phyloP scores from a whole-genome alignment of 2,888 invertebrate genomes.

The Drosophila prostipennis region DNA sequence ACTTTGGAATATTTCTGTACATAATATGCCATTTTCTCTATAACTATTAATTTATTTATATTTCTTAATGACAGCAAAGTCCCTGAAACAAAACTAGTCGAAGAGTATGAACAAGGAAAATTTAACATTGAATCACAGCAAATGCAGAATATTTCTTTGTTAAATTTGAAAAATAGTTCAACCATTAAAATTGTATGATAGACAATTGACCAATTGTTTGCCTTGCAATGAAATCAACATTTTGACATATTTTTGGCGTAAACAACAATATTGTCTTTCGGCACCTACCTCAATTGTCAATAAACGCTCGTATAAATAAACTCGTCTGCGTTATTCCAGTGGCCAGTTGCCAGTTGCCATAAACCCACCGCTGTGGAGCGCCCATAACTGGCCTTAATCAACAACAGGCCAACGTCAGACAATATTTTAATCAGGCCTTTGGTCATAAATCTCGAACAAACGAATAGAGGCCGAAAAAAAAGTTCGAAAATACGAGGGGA shows the following conservation, averaged over 20 bases:
- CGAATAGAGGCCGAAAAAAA: constrained; percentile 5
- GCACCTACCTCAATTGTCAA: constrained; percentile 49
- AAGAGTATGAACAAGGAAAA: no score
- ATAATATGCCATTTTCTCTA: no score
- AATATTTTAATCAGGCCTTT: constrained; percentile 61
- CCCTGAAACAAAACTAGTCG: no score
- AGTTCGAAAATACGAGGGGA: constrained; percentile 3
- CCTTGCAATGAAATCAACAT: constrained; percentile 8
- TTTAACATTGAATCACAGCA: no score
- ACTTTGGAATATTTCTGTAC: background rate
- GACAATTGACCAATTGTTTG: background rate
- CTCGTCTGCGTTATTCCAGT: constrained; percentile 18
- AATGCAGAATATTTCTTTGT: no score
- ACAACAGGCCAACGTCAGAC: constrained; percentile 45
- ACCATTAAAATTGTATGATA: background rate
- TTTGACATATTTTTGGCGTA: constrained; percentile 25
- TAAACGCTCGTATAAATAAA: constrained; percentile 16
- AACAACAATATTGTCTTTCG: constrained; percentile 30
- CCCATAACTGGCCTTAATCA: constrained; percentile 40
- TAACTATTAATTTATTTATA: no score
- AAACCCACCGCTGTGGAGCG: constrained; percentile 12
- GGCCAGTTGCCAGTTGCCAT: constrained; percentile 24
- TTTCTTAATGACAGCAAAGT: no score
- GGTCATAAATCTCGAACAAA: constrained; percentile 63
- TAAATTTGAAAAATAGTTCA: no score